phyloP scores from a whole-genome alignment of 2,888 invertebrate genomes.

The Drosophila multiciliata region DNA sequence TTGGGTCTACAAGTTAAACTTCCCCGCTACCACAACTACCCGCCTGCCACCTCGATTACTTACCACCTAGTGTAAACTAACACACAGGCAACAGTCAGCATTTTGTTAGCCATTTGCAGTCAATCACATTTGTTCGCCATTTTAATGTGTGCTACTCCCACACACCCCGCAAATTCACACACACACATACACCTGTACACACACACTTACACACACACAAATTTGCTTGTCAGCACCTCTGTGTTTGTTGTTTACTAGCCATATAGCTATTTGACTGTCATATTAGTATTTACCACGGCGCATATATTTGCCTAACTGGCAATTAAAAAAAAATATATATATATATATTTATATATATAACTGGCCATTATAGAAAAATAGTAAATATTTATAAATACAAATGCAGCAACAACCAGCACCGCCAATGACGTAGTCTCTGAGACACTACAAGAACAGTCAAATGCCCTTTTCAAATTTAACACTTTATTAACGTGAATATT shows the following conservation, averaged over 20 bases:
- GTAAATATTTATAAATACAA: slow-evolving; percentile 53
- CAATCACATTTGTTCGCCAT: slow-evolving; percentile 54
- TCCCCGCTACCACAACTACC: background rate
- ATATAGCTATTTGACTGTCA: slow-evolving; percentile 58
- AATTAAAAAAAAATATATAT: slow-evolving; percentile 57
- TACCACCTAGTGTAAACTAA: slow-evolving; percentile 26
- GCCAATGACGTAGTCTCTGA: background rate
- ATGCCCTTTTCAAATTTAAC: background rate
- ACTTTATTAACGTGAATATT: background rate
- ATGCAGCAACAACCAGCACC: slow-evolving; percentile 13
- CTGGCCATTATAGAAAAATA: slow-evolving; percentile 60
- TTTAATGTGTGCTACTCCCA: slow-evolving; percentile 29
- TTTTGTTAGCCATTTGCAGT: slow-evolving; percentile 75
- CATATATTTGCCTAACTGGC: slow-evolving; percentile 45
- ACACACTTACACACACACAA: slow-evolving; percentile 21
- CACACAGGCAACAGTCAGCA: slow-evolving; percentile 24
- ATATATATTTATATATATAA: slow-evolving; percentile 55
- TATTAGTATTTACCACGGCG: slow-evolving; percentile 55
- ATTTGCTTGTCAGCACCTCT: slow-evolving; percentile 51
- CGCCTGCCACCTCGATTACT: background rate
- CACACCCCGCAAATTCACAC: background rate
- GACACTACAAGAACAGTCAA: background rate
- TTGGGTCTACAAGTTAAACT: slow-evolving; percentile 40
- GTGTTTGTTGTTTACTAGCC: slow-evolving; percentile 17
- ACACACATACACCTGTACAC: background rate